Base-by-base conservation (phyloP, 2,888 invertebrate species). In the Sepioteuthis lessoniana region DNA sequence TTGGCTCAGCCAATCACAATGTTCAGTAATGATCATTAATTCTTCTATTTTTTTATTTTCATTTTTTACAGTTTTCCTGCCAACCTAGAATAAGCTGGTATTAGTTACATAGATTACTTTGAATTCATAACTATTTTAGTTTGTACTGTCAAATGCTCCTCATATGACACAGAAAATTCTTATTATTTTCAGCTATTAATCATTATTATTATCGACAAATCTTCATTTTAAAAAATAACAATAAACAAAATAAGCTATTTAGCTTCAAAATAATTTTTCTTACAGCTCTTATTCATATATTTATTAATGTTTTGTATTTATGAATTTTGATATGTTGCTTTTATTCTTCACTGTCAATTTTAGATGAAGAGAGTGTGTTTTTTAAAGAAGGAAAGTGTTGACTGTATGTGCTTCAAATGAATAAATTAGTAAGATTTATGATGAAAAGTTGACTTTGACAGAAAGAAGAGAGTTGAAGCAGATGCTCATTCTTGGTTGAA, bases 91-190 rank as follows among this genome's bases (percentile, higher is more conserved):
- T 16, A 76, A n/a, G n/a, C n/a, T 76, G n/a, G n/a, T 76, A 35
- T 76, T 76, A n/a, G 76, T 76, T 76, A 76, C 76, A 76, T 76
- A 76, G 76, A 76, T 76, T 76, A 35, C n/a, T 76, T 76, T 76
- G 76, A n/a, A 76, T 76, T 76, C 76, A 76, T n/a, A n/a, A 35
- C 76, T 76, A 76, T 76, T 76, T 76, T 76, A 13, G 76, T n/a
- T 35, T n/a, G 16, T 16, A 76, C n/a, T 76, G 76, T 76, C 76
- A 76, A 76, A 35, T 76, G 13, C 76, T 76, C 13, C 16, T 76
- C n/a, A 76, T 19, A n/a, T 35, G 76, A 76, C 35, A 76, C n/a
- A n/a, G n/a, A 76, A 35, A 76, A 35, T 76, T 76, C 76, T 76
- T 76, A 76, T 76, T 76, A n/a, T 76, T 16, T 42, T 42, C 4